A percentile compares a stretch with the other conserved stretches of the same genome.
These are phyloP conservation scores for Crossaster papposus DNA, from an alignment of 53 echinoderm and acorn worm species.

Conservation along the genomic window DNA sequence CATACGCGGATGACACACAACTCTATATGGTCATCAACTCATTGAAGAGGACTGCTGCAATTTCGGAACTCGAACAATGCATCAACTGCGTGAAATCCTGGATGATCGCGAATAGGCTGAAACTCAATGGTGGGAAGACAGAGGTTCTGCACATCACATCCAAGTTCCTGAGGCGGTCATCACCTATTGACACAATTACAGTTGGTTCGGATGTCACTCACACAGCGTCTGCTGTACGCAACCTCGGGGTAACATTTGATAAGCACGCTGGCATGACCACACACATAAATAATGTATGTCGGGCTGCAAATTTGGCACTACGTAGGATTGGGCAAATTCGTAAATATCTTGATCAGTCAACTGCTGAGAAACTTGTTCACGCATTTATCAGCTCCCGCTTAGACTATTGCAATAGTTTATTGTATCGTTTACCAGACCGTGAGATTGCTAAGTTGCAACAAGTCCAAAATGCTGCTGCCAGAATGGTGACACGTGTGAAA, in stretches of 20 bases:
- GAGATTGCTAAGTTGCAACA: no score
- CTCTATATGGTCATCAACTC: conserved; percentile 41
- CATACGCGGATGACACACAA: conserved; percentile 38
- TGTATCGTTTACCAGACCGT: no score
- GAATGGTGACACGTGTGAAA: no score
- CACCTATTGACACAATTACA: conserved; percentile 1
- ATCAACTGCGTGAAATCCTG: conserved; percentile 29
- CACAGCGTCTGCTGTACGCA: conserved; percentile 25
- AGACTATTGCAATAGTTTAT: no score
- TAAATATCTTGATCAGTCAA: no score
- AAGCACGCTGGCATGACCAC: conserved; percentile 23
- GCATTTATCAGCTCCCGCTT: no score
- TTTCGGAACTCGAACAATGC: conserved; percentile 31
- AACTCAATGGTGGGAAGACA: conserved; percentile 27
- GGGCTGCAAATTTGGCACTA: no score
- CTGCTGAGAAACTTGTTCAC: no score
- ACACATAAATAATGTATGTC: conserved; percentile 6
- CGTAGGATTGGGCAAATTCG: no score
- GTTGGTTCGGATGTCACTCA: conserved; percentile 22
- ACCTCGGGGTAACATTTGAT: conserved; percentile 32
- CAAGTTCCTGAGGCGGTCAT: conserved; percentile 16
- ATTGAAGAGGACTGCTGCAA: conserved; percentile 16
- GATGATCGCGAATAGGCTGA: conserved; percentile 25
- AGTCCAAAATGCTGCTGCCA: no score
- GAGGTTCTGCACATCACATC: conserved; percentile 26